Conservation (phyloP, 2,113 vertebrate species). For the Siniperca chuatsi region DNA sequence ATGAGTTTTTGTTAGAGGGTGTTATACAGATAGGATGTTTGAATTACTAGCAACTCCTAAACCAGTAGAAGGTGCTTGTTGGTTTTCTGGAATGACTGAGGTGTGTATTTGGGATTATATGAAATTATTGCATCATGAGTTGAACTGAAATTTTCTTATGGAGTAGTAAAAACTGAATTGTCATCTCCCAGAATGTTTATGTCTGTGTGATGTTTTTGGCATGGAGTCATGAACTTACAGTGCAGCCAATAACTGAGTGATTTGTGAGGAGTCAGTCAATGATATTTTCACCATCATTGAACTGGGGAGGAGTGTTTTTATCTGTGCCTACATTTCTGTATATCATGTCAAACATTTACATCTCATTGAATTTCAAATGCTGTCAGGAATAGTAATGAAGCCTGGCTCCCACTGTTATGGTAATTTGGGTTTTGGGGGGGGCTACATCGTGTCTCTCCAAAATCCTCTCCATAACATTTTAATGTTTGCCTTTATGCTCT, state of each 20-base stretch:
- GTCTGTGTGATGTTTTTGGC: constrained; percentile 47
- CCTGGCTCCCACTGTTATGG: constrained; percentile 86
- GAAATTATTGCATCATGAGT: constrained; percentile 10
- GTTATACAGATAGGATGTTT: constrained; percentile 34
- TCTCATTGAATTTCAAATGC: constrained; percentile 89
- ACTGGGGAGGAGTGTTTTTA: constrained; percentile 79
- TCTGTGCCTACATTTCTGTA: constrained; percentile 81
- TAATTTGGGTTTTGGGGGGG: constrained; percentile 74
- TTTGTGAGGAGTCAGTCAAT: constrained; percentile 77
- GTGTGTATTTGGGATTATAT: constrained; percentile 10
- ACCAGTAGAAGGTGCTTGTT: background rate
- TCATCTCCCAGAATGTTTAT: constrained; percentile 57
- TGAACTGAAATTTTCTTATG: constrained; percentile 15
- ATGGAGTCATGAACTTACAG: constrained; percentile 58
- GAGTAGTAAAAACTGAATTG: constrained; percentile 39
- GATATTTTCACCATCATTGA: constrained; percentile 84
- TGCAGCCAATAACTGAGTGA: constrained; percentile 63
- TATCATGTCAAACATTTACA: constrained; percentile 88
- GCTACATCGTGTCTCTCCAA: constrained; percentile 66
- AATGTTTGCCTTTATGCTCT: constrained; percentile 60
- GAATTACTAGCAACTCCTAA: constrained; percentile 1
- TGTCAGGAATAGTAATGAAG: constrained; percentile 87
- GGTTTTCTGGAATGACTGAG: background rate
- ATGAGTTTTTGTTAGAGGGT: constrained; percentile 43
- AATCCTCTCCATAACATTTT: constrained; percentile 66